Percentiles rank a stretch among this genome's conserved stretches.
These are phyloP conservation scores for Peribatodes rhomboidaria DNA, from an alignment of 2,888 invertebrate genomes.

Conservation along the genomic window DNA sequence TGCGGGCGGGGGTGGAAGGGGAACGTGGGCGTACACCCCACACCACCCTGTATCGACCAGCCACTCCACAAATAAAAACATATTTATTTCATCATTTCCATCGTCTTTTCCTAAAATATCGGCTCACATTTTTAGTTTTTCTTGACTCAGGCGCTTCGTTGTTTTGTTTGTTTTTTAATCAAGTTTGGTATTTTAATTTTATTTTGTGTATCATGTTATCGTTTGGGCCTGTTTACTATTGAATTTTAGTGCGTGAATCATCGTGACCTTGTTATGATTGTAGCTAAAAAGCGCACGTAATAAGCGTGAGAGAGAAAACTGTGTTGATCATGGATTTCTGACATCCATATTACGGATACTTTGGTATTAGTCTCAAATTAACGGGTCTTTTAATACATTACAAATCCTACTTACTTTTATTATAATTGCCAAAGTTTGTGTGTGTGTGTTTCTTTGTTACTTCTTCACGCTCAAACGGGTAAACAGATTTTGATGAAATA, in stretches of 20 bases:
- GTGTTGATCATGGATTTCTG: not conserved
- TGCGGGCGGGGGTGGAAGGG: constrained; percentile 57
- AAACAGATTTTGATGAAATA: too few species aligned
- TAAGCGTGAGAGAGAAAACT: constrained; percentile 1
- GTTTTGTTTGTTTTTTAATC: constrained; percentile 21
- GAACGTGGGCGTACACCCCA: constrained; percentile 65
- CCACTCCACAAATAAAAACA: constrained; percentile 49
- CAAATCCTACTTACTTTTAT: too few species aligned
- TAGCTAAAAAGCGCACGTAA: constrained; percentile 1
- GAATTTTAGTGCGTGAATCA: constrained; percentile 23
- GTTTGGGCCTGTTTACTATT: constrained; percentile 17
- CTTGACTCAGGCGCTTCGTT: not conserved
- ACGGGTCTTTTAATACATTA: too few species aligned
- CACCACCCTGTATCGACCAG: constrained; percentile 66
- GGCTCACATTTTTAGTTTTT: constrained; percentile 4
- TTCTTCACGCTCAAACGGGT: too few species aligned
- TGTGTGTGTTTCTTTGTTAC: too few species aligned
- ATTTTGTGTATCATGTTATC: constrained; percentile 18
- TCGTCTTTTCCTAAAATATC: constrained; percentile 16
- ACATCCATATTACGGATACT: too few species aligned
- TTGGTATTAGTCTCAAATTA: too few species aligned
- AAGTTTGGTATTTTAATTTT: constrained; percentile 8
- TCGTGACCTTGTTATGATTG: constrained; percentile 12
- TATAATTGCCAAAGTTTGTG: too few species aligned
- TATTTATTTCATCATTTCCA: constrained; percentile 15